Percentiles rank a stretch among this genome's conserved stretches.
phyloP scores from a whole-genome alignment of 2,113 vertebrate genomes.

The Brachypodius melanocephalos region DNA sequence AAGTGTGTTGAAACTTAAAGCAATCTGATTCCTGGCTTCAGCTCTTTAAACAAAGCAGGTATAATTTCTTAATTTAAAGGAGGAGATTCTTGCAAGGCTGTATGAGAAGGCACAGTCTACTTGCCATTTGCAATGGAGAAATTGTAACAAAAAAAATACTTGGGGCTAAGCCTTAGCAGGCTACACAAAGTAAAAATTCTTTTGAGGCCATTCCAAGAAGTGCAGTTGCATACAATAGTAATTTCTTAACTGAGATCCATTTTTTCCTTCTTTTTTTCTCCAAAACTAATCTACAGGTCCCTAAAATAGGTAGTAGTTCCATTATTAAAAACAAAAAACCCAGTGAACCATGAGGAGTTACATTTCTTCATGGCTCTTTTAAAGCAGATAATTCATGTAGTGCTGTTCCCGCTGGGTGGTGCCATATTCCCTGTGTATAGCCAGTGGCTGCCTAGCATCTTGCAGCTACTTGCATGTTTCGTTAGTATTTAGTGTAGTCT shows the following conservation, averaged over 20 bases:
- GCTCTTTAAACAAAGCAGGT: background rate
- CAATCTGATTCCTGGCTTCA: background rate
- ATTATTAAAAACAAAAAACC: background rate
- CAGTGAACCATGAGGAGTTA: background rate
- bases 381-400: background rate
- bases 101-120: background rate
- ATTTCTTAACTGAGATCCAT: background rate
- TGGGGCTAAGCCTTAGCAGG: background rate
- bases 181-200: background rate
- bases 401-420: conserved; percentile 71
- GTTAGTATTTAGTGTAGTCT: background rate
- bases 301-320: background rate
- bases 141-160: background rate
- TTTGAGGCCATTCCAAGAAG: background rate
- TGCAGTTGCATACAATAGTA: background rate
- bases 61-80: background rate
- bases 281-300: background rate
- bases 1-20: background rate
- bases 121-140: background rate
- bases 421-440: conserved; percentile 39
- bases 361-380: background rate
- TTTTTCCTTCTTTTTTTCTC: background rate
- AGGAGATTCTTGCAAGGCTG: background rate
- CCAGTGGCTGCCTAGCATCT: background rate
- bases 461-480: background rate